These are phyloP conservation scores for Corydoras maculifer DNA, from an alignment of 2,113 vertebrate species.

Conservation along the genomic window DNA sequence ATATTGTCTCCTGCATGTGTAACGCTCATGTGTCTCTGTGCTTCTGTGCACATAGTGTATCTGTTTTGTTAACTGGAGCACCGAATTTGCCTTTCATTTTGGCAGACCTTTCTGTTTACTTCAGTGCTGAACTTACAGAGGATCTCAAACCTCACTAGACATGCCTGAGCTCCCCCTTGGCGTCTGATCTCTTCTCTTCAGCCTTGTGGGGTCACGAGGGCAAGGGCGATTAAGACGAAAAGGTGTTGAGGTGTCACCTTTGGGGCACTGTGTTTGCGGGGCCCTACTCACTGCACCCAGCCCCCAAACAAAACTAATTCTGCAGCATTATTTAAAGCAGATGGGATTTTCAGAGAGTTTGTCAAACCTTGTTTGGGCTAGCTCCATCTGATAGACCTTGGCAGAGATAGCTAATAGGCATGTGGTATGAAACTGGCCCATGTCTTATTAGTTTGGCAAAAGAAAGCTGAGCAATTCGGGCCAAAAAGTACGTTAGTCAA, in stretches of 20 bases:
- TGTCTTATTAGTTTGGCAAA: slow-evolving; percentile 57
- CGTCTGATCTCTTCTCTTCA: slow-evolving; percentile 10
- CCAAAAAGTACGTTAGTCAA: too few relatives aligned
- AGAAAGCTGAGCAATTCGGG: slow-evolving; percentile 42
- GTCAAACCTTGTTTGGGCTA: slow-evolving; percentile 61
- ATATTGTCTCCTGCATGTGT: too few relatives aligned
- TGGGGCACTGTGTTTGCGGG: slow-evolving; percentile 39
- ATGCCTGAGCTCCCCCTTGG: slow-evolving; percentile 44
- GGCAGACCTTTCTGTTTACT: not conserved
- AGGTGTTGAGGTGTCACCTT: slow-evolving; percentile 65
- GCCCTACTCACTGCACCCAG: slow-evolving; percentile 5
- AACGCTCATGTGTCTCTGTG: too few relatives aligned
- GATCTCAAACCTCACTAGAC: slow-evolving; percentile 47
- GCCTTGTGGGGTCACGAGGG: slow-evolving; percentile 49
- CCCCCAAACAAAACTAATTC: slow-evolving; percentile 32
- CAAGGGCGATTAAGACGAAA: slow-evolving; percentile 54
- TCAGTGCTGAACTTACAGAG: not conserved
- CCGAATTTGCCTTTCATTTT: not conserved
- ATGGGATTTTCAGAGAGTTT: slow-evolving; percentile 58
- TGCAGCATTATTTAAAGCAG: slow-evolving; percentile 61
- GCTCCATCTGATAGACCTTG: slow-evolving; percentile 57
- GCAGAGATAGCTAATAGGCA: slow-evolving; percentile 60
- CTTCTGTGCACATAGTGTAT: too few relatives aligned
- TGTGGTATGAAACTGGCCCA: slow-evolving; percentile 55
- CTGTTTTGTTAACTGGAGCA: not conserved